phyloP scores from a whole-genome alignment of 2,797 vertebrate species.

The Melanotaenia parkinsoni region DNA sequence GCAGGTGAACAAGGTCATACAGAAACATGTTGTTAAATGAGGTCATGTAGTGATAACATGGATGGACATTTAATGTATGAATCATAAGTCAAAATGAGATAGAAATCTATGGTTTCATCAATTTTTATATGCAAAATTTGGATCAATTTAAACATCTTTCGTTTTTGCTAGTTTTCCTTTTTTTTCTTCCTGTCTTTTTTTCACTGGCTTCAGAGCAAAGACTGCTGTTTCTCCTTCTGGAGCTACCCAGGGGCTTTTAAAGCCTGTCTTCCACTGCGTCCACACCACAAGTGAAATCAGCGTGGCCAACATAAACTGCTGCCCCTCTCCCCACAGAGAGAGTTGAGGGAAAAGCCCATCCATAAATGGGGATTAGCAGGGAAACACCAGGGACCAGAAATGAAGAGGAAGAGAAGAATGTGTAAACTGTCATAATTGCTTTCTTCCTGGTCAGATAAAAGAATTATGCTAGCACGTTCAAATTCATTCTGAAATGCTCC shows the following conservation, averaged over 20 bases:
- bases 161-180: not conserved
- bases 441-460: not conserved
- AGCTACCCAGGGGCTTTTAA: conserved; percentile 47
- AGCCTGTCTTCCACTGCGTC: conserved; percentile 27
- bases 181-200: not conserved
- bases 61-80: not conserved
- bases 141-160: not conserved
- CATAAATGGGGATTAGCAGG: conserved; percentile 79
- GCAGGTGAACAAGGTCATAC: not conserved
- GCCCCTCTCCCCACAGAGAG: conserved; percentile 40
- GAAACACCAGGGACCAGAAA: conserved; percentile 41
- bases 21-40: not conserved
- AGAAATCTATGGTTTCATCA: not conserved
- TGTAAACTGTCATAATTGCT: not conserved
- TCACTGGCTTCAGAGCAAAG: not conserved
- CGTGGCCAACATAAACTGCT: conserved; percentile 34
- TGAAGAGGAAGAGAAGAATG: conserved; percentile 16
- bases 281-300: conserved; percentile 55
- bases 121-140: not conserved
- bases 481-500: not conserved
- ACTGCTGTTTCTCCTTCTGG: conserved; percentile 20
- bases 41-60: not conserved
- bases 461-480: not conserved
- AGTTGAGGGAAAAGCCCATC: conserved; percentile 68
- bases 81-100: not conserved